Base-by-base conservation (phyloP, 2,113 vertebrate genomes). In the Bucco capensis region DNA sequence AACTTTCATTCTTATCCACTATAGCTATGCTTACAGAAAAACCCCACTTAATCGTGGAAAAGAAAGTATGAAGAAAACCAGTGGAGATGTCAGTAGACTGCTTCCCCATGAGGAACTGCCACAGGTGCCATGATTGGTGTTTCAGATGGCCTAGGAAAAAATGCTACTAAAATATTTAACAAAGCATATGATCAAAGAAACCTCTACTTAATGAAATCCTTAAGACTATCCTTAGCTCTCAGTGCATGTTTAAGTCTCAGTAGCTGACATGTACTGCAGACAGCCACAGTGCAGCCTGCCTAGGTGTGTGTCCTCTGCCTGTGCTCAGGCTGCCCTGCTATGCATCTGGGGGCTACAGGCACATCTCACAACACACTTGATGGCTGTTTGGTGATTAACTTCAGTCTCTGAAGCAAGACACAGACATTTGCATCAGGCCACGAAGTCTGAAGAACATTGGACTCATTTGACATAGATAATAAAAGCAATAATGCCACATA, bases 401-500 rank as follows among this genome's bases (percentile, higher is more conserved):
- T 74, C 33, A 31, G 9, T 57, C 33, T 78, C 19, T 1, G 2
- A 28, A 25, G 18, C 0, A 5, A 28, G 54, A 40, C 22, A 54
- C 12, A 47, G 76, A 44, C 2, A 1, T 92, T 24, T 80, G 69
- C 69, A 47, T 91, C 70, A 86, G 38, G 15, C 60, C 50, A 69
- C 35, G 33, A 46, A 88, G 53, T 42, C 69, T 80, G 57, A 67
- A 84, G 71, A 77, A 30, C 4, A 3, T 6, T 66, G 15, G 40
- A 35, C 47, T 94, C 49, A 35, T 88, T 49, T 84, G 69, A 81
- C 12, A 8, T 50, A 57, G 76, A 44, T 73, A 86, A 83, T 64
- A 51, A 74, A 90, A 69, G 44, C n/a, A 60, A 60, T 86, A 93
- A 92, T 60, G 44, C 65, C 77, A 83, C 44, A 72, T 88, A 90